Conservation (phyloP, 1,140 invertebrate species). For the Formica exsecta region DNA sequence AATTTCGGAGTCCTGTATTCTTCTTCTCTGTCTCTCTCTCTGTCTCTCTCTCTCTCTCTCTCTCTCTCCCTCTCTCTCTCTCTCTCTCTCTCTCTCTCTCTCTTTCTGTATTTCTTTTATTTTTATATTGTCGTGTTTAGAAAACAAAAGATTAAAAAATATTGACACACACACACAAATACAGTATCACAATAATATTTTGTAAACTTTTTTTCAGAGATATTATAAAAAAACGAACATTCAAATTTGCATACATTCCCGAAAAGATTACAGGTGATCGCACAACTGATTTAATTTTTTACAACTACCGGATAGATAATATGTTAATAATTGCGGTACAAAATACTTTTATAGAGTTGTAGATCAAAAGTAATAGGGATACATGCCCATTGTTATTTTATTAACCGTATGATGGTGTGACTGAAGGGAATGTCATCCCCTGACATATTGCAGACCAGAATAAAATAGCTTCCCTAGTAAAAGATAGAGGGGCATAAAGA, state of each 20-base stretch:
- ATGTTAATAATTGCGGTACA: not conserved
- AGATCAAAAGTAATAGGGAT: slow-evolving; percentile 15
- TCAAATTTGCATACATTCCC: not conserved
- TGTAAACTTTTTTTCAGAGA: not conserved
- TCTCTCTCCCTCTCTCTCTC: not conserved
- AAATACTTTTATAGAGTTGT: slow-evolving; percentile 3
- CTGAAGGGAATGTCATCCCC: slow-evolving; percentile 19
- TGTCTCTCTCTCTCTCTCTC: not conserved
- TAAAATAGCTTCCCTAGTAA: slow-evolving; percentile 17
- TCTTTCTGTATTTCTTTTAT: too few species aligned
- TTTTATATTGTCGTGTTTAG: not conserved
- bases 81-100: not conserved
- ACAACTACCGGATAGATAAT: not conserved
- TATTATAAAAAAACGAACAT: not conserved
- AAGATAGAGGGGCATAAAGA: not conserved
- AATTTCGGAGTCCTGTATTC: not conserved
- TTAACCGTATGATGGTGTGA: not conserved
- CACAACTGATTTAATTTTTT: slow-evolving; percentile 26
- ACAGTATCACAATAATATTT: not conserved
- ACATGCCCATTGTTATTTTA: slow-evolving; percentile 8
- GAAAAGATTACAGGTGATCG: not conserved
- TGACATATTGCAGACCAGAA: slow-evolving; percentile 10
- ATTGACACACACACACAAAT: not conserved
- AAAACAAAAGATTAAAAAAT: not conserved
- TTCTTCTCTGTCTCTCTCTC: not conserved